phyloP scores from a whole-genome alignment of 1,140 invertebrate species.

The Drosophila punjabiensis region DNA sequence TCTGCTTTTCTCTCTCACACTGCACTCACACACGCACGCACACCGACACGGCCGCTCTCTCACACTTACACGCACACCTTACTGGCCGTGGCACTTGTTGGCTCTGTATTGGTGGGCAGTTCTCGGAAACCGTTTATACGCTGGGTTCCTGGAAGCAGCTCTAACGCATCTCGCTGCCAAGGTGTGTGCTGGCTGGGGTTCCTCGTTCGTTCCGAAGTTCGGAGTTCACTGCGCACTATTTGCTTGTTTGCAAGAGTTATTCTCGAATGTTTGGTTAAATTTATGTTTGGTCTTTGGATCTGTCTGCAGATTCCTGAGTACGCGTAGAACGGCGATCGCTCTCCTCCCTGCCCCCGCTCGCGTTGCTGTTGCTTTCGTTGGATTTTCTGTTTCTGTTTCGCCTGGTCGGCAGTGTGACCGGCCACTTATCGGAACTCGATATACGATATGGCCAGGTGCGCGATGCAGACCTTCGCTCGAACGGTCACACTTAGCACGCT shows the following conservation, averaged over 20 bases:
- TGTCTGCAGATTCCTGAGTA: slow-evolving; percentile 19
- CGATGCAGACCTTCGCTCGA: not conserved
- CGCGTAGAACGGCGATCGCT: slow-evolving; percentile 44
- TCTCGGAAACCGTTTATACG: slow-evolving; percentile 78
- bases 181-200: slow-evolving; percentile 26
- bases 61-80: slow-evolving; percentile 63
- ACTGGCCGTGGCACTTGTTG: slow-evolving; percentile 69
- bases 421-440: slow-evolving; percentile 36
- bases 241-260: not conserved
- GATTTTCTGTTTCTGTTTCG: slow-evolving; percentile 34
- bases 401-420: slow-evolving; percentile 20
- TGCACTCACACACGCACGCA: slow-evolving; percentile 16
- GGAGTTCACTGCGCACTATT: not conserved
- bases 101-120: slow-evolving; percentile 73
- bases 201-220: slow-evolving; percentile 11
- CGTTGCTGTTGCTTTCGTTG: slow-evolving; percentile 25
- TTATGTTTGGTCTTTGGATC: slow-evolving; percentile 5
- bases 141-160: slow-evolving; percentile 72
- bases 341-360: slow-evolving; percentile 43
- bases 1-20: slow-evolving; percentile 2
- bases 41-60: slow-evolving; percentile 43
- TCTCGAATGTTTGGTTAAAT: not conserved
- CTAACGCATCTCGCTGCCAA: slow-evolving; percentile 67
- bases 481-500: slow-evolving; percentile 8
- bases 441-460: slow-evolving; percentile 23